These are phyloP conservation scores for Troides aeacus DNA, from an alignment of 2,888 invertebrate genomes.

Conservation along the genomic window DNA sequence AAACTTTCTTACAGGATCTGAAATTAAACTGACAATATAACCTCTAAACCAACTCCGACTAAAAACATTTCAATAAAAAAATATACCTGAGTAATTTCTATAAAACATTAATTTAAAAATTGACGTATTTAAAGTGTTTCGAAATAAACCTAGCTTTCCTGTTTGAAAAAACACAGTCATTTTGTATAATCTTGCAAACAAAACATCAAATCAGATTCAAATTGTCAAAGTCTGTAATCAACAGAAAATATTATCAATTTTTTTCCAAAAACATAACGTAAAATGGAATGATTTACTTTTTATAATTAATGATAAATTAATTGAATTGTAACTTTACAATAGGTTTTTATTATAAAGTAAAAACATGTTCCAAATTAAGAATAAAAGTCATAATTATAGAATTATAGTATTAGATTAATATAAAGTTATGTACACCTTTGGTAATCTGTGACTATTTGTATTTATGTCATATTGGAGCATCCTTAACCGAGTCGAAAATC, in stretches of 20 bases:
- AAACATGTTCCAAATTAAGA: too few relatives aligned
- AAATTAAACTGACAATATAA: constrained; percentile 50
- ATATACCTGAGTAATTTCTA: constrained; percentile 61
- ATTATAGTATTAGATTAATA: too few relatives aligned
- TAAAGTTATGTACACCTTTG: not conserved
- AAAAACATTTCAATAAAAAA: constrained; percentile 15
- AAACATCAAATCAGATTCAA: constrained; percentile 24
- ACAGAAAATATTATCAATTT: not conserved
- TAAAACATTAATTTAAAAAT: constrained; percentile 53
- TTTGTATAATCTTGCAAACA: constrained; percentile 39
- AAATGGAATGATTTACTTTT: too few relatives aligned
- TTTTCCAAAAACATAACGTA: not conserved
- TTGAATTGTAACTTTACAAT: too few relatives aligned
- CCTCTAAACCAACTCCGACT: constrained; percentile 46
- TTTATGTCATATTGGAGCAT: not conserved
- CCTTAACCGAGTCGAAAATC: not conserved
- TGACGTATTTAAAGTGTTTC: constrained; percentile 49
- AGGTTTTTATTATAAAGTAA: too few relatives aligned
- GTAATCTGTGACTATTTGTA: not conserved
- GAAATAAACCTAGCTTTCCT: constrained; percentile 53
- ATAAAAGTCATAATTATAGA: too few relatives aligned
- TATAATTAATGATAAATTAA: too few relatives aligned
- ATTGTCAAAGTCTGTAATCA: constrained; percentile 10
- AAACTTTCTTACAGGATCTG: constrained; percentile 60
- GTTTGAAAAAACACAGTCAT: constrained; percentile 70